phyloP scores from a whole-genome alignment of 2,797 vertebrate species.

The Poeciliopsis turneri region DNA sequence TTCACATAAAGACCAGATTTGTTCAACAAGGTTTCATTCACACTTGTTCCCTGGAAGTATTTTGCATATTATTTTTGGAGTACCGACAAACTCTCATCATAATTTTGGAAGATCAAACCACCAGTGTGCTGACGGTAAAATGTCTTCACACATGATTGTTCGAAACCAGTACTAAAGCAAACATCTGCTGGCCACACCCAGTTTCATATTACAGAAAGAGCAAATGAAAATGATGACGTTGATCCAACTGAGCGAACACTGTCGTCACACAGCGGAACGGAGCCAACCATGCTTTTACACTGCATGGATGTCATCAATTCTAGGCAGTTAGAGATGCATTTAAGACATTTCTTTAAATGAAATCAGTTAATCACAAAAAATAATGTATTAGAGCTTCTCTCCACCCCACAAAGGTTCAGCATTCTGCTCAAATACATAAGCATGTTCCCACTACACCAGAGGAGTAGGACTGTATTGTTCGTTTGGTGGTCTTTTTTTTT shows the following conservation, averaged over 20 bases:
- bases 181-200: constrained; percentile 31
- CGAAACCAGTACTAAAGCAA: constrained; percentile 15
- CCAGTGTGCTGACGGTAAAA: background rate
- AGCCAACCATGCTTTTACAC: background rate
- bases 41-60: constrained; percentile 50
- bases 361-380: background rate
- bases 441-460: background rate
- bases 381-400: background rate
- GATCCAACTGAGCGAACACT: constrained; percentile 5
- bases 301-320: background rate
- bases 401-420: background rate
- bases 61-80: background rate
- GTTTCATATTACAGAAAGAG: constrained; percentile 19
- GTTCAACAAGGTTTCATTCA: constrained; percentile 43
- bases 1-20: constrained; percentile 27
- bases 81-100: constrained; percentile 31
- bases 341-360: background rate
- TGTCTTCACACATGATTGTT: constrained; percentile 5
- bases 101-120: constrained; percentile 41
- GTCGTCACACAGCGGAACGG: background rate
- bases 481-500: background rate
- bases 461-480: background rate
- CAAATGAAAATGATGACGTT: background rate
- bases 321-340: background rate
- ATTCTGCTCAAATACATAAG: background rate